These are phyloP conservation scores for Camponotus fellah DNA, from an alignment of 2,888 invertebrate species.

Conservation along the genomic window DNA sequence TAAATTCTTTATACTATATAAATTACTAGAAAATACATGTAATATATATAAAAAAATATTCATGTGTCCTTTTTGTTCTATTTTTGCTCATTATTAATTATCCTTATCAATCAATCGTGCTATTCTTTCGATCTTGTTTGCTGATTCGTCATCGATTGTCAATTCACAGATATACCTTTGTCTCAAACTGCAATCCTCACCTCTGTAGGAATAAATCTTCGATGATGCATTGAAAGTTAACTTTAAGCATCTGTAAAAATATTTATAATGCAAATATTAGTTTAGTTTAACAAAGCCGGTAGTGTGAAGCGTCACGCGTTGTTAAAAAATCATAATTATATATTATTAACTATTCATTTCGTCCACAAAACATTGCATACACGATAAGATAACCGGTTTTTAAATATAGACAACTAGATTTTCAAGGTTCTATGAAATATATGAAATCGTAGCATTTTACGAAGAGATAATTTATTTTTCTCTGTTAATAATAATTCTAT, in stretches of 20 bases:
- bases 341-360: neutral
- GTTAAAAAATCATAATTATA: neutral
- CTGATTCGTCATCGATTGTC: slow-evolving; percentile 81
- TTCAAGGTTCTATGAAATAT: neutral
- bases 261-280: neutral
- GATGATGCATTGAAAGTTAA: slow-evolving; percentile 89
- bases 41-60: slow-evolving; percentile 6
- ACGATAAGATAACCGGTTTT: neutral
- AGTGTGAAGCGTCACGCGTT: neutral
- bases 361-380: too few species aligned
- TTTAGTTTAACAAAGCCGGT: neutral
- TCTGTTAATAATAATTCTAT: neutral
- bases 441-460: neutral
- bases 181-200: slow-evolving; percentile 91
- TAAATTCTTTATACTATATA: neutral
- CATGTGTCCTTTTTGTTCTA: neutral
- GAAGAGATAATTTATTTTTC: neutral
- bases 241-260: slow-evolving; percentile 89
- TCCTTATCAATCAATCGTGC: slow-evolving; percentile 69
- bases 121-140: slow-evolving; percentile 81
- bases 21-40: neutral
- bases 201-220: slow-evolving; percentile 89
- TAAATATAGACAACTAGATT: neutral
- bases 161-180: slow-evolving; percentile 92
- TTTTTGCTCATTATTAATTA: neutral